Evolutionary conservation across 2,113 vertebrate species (phyloP), one percentile per base, ranked within the genome.

Genomic region (Piprites chloris): DNA sequence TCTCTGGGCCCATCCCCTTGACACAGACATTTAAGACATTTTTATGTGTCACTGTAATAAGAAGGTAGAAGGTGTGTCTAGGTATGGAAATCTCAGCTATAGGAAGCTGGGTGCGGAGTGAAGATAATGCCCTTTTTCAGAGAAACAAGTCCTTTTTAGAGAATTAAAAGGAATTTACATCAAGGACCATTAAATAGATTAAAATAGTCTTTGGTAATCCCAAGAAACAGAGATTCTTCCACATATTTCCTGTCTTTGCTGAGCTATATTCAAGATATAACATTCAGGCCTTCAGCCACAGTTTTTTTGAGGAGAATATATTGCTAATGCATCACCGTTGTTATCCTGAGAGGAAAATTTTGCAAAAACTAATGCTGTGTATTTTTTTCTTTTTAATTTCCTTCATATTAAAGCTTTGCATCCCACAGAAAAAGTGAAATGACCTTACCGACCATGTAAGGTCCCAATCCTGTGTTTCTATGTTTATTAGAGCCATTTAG

Each of bases 1-100:
- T 6, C 6, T 10, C 7, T 0, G 0, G 28, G 21, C 44, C 47
- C 22, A 66, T 35, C 5, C 6, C 28, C 22, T 81, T 44, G 33
- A 30, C 27, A 37, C 12, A 1, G 5, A 55, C 7, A 3, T 19
- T 37, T 28, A 39, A 19, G 11, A 67, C 5, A 28, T 52, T 52
- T n/a, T 6, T 28, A 11, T 28, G 10, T 27, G 39, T n/a, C 37
- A 1, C 6, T 58, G 18, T 6, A 6, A 30, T n/a, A 39, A 35
- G n/a, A 89, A 71, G 32, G 27, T 22, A 77, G 19, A 32, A 61
- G 8, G 3, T 71, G 11, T 15, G 21, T 68, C 27, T 44, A 65
- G 33, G 20, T 47, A 9, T 1, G 4, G 63, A 86, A 76, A 9
- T 8, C 23, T 44, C 63, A 76, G 33, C 19, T 58, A 37, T 80